Evolutionary conservation across 2,797 vertebrate genomes (phyloP).

Genomic region (Mergus octosetaceus): DNA sequence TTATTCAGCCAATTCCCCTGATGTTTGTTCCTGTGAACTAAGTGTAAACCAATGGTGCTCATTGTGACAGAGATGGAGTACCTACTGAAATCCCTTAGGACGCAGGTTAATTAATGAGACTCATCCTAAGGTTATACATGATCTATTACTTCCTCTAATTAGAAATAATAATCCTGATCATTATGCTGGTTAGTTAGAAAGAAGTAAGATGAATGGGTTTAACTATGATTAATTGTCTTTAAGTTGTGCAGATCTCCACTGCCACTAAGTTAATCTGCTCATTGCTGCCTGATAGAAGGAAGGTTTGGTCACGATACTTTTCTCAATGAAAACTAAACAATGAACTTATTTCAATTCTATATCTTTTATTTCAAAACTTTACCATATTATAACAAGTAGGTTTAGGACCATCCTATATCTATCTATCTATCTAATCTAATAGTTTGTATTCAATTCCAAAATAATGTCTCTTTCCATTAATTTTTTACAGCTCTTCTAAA

Average conservation of each 20-base stretch:
- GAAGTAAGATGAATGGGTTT: constrained; percentile 94
- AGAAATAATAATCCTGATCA: constrained; percentile 99
- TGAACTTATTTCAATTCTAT: constrained; percentile 12
- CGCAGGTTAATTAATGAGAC: constrained; percentile 96
- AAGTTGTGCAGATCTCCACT: constrained; percentile 77
- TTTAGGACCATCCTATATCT: background rate
- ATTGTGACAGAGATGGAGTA: constrained; percentile 95
- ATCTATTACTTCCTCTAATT: constrained; percentile 99
- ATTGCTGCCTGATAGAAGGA: constrained; percentile 63
- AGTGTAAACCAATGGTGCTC: constrained; percentile 78
- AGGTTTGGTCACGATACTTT: constrained; percentile 58
- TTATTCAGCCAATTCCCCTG: constrained; percentile 74
- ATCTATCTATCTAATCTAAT: no score
- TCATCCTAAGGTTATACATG: constrained; percentile 93
- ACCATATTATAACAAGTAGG: background rate
- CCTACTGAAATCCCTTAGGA: constrained; percentile 89
- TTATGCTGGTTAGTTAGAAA: constrained; percentile 96
- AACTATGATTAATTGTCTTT: constrained; percentile 92
- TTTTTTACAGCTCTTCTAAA: background rate
- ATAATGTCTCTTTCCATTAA: background rate
- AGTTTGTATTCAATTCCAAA: background rate
- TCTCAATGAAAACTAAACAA: constrained; percentile 24
- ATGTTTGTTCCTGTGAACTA: constrained; percentile 76
- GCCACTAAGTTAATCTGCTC: constrained; percentile 78
- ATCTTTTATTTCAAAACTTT: constrained; percentile 4